Conservation (phyloP, 2,797 vertebrate species). For the Acipenser oxyrinchus region DNA sequence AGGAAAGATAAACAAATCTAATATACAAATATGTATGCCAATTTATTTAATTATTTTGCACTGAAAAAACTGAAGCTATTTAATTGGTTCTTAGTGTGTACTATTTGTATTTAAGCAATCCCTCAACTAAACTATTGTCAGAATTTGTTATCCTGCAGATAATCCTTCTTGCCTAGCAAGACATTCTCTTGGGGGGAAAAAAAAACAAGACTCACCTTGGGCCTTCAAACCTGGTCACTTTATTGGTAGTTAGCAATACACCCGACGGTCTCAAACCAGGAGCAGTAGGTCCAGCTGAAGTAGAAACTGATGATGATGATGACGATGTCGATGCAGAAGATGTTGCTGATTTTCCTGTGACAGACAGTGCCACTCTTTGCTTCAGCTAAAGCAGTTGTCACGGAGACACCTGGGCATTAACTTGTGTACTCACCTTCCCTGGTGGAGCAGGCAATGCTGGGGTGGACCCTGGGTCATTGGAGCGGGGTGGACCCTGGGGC, state of each 20-base stretch:
- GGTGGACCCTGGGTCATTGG: no score
- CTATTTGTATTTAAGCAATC: not conserved
- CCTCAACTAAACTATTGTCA: not conserved
- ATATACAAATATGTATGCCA: slow-evolving; percentile 25
- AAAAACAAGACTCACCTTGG: slow-evolving; percentile 56
- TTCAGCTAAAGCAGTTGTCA: slow-evolving; percentile 5
- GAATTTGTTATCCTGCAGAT: not conserved
- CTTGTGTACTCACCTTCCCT: slow-evolving; percentile 50
- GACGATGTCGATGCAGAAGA: slow-evolving; percentile 34
- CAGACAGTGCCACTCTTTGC: slow-evolving; percentile 7
- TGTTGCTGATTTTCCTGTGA: slow-evolving; percentile 14
- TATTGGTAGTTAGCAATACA: slow-evolving; percentile 57
- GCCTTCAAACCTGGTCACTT: slow-evolving; percentile 61
- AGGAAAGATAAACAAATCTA: no score
- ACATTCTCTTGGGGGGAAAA: not conserved
- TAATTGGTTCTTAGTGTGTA: no score
- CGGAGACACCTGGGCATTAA: slow-evolving; percentile 19
- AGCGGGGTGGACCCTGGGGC: slow-evolving; percentile 39
- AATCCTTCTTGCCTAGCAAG: not conserved
- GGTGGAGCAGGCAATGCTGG: slow-evolving; percentile 36
- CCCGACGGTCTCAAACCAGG: slow-evolving; percentile 40
- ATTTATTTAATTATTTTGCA: slow-evolving; percentile 21
- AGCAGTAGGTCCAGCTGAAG: slow-evolving; percentile 29
- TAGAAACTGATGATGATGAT: slow-evolving; percentile 32
- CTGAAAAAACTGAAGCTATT: no score